These are phyloP conservation scores for Hemibagrus wyckioides DNA, from an alignment of 2,113 vertebrate species.

Conservation along the genomic window DNA sequence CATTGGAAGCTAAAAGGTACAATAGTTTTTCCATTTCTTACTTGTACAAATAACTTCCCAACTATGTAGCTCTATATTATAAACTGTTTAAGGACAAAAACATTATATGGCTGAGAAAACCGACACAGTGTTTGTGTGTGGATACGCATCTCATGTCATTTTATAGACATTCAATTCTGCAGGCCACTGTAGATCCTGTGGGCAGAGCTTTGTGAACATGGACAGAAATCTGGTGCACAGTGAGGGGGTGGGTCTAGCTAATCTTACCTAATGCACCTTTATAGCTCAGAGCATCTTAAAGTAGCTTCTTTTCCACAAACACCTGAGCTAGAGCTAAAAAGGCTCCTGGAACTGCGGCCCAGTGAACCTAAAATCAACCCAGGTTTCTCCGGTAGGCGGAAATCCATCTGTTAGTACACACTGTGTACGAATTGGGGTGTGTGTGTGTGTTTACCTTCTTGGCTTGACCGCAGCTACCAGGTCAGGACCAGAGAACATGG, in stretches of 20 bases:
- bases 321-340: not conserved
- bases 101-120: too few relatives aligned
- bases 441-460: conserved; percentile 78
- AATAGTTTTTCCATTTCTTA: not conserved
- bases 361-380: not conserved
- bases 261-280: not conserved
- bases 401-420: not conserved
- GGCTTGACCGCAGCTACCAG: conserved; percentile 97
- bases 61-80: not conserved
- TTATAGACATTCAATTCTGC: too few relatives aligned
- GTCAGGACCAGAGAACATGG: conserved; percentile 99
- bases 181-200: too few relatives aligned
- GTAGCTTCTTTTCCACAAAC: not conserved
- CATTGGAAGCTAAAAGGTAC: not conserved
- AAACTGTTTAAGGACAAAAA: not conserved
- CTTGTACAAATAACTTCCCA: not conserved
- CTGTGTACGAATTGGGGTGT: not conserved
- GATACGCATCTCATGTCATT: not conserved
- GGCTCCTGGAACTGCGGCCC: not conserved
- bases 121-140: not conserved
- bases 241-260: too few relatives aligned
- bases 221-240: too few relatives aligned
- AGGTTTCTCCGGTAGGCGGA: not conserved
- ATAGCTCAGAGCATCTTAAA: not conserved
- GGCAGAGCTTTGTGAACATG: not conserved